A percentile compares a stretch with the other conserved stretches of the same genome.
phyloP scores from a whole-genome alignment of 1,140 invertebrate species.

The Drosophila elegans region DNA sequence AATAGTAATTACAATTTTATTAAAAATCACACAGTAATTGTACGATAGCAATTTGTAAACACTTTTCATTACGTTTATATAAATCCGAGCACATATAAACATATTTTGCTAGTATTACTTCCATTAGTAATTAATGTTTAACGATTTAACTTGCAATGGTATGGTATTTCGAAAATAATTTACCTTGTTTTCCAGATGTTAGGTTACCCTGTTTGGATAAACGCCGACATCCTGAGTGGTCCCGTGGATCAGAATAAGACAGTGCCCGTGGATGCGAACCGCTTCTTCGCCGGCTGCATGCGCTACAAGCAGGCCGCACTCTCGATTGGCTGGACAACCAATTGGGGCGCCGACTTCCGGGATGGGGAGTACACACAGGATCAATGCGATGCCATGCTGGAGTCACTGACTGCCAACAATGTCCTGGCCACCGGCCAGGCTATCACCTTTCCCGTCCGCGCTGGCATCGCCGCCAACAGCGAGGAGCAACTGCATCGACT shows the following conservation, averaged over 20 bases:
- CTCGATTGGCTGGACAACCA: conserved; percentile 95
- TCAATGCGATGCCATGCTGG: conserved; percentile 91
- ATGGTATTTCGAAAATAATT: too few species aligned
- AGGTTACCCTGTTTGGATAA: conserved; percentile 92
- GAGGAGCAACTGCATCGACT: conserved; percentile 86
- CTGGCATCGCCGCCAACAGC: conserved; percentile 89
- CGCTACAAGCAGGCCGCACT: conserved; percentile 88
- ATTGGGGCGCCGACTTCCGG: conserved; percentile 85
- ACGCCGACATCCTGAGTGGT: conserved; percentile 94
- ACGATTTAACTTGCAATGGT: too few species aligned
- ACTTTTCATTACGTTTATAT: too few species aligned
- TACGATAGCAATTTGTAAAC: too few species aligned
- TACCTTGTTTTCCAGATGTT: conserved; percentile 85
- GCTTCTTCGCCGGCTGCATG: conserved; percentile 87
- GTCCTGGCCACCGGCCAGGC: conserved; percentile 86
- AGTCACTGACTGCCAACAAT: conserved; percentile 78
- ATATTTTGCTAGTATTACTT: too few species aligned
- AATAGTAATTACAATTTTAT: too few species aligned
- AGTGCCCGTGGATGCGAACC: conserved; percentile 88
- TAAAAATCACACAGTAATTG: too few species aligned
- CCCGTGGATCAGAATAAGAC: conserved; percentile 88
- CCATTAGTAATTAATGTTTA: too few species aligned
- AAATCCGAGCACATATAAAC: too few species aligned
- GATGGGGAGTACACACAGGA: conserved; percentile 88
- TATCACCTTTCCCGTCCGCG: conserved; percentile 93